Percentiles rank a stretch among this genome's conserved stretches.
These are phyloP conservation scores for Gryon sp. DNA, from an alignment of 1,140 invertebrate genomes.

Conservation along the genomic window DNA sequence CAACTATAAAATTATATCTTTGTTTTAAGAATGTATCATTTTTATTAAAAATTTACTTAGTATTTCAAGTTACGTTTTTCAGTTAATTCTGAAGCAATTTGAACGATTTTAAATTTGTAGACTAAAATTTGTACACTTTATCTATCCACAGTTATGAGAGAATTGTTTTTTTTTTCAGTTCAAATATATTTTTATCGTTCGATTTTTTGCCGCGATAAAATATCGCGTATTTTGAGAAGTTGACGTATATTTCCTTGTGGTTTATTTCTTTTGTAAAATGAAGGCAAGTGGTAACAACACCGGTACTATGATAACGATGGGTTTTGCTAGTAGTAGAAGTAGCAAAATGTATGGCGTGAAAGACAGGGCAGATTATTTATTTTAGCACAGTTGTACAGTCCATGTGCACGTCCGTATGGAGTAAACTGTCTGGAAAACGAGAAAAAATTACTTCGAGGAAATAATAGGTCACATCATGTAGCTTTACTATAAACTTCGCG, in stretches of 20 bases:
- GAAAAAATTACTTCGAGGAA: slow-evolving; percentile 74
- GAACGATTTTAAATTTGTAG: too few relatives aligned
- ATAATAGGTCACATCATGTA: slow-evolving; percentile 66
- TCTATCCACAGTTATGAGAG: too few relatives aligned
- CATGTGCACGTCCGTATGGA: slow-evolving; percentile 66
- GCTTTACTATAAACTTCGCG: background rate
- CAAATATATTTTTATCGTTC: too few relatives aligned
- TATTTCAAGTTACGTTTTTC: too few relatives aligned
- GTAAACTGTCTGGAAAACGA: slow-evolving; percentile 77
- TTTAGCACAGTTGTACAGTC: slow-evolving; percentile 70
- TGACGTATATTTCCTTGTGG: background rate
- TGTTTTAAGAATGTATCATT: slow-evolving; percentile 12
- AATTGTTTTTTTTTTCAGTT: too few relatives aligned
- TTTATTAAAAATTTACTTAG: too few relatives aligned
- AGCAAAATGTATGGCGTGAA: slow-evolving; percentile 65
- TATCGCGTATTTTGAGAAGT: slow-evolving; percentile 7
- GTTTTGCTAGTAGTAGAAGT: background rate
- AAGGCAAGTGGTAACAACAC: slow-evolving; percentile 16
- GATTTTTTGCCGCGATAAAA: background rate
- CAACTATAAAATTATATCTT: too few relatives aligned
- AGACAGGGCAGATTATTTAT: slow-evolving; percentile 74
- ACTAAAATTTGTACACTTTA: too few relatives aligned
- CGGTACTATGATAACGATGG: slow-evolving; percentile 15
- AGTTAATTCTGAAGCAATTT: too few relatives aligned
- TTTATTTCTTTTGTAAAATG: slow-evolving; percentile 15